Conservation (phyloP, 2,888 invertebrate species). For the Cheilosia variabilis region DNA sequence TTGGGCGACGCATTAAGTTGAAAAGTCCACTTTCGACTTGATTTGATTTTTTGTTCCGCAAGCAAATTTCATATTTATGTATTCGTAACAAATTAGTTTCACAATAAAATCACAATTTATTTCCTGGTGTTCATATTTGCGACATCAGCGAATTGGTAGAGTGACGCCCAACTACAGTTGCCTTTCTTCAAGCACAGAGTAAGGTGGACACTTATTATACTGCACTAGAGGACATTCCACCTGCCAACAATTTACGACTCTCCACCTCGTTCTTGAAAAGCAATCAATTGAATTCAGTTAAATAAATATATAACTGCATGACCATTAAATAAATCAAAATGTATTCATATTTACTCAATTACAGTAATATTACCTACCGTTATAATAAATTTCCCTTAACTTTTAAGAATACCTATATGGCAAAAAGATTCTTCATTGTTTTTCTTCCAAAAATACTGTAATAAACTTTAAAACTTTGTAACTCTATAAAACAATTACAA, state of each 20-base stretch:
- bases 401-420: slow-evolving; percentile 78
- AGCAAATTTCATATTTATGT: too few species aligned
- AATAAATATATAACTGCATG: background rate
- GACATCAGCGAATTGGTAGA: too few species aligned
- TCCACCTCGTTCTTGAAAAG: background rate
- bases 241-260: background rate
- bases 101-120: too few species aligned
- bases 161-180: too few species aligned
- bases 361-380: background rate
- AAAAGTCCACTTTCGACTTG: too few species aligned
- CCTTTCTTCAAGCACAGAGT: too few species aligned
- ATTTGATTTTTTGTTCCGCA: too few species aligned
- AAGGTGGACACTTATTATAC: too few species aligned
- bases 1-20: too few species aligned
- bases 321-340: background rate
- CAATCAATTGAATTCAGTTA: background rate
- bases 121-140: too few species aligned
- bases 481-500: slow-evolving; percentile 33
- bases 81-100: too few species aligned
- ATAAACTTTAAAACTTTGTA: slow-evolving; percentile 65
- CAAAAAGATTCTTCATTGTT: slow-evolving; percentile 83
- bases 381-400: slow-evolving; percentile 19
- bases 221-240: background rate
- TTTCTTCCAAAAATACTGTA: slow-evolving; percentile 71
- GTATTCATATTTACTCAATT: slow-evolving; percentile 14